A percentile compares a stretch with the other conserved stretches of the same genome.
Evolutionary conservation across 2,888 invertebrate species (phyloP).

Genomic region (Epirrhoe alternata): DNA sequence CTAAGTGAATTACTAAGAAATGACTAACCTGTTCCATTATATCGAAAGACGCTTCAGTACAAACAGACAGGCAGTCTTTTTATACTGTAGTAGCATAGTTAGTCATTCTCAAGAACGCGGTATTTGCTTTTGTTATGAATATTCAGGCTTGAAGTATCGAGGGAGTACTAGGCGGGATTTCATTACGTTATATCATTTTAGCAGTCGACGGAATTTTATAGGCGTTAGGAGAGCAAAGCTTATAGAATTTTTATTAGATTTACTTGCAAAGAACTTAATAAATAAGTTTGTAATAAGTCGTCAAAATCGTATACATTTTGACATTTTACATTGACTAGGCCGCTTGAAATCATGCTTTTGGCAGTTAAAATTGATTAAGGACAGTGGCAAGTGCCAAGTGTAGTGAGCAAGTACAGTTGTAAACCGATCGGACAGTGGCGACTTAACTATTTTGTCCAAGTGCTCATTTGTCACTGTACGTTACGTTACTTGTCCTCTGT

Average conservation of each 20-base stretch:
- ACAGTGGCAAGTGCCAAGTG: no score
- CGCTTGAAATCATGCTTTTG: no score
- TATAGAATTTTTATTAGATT: background rate
- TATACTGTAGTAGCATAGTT: background rate
- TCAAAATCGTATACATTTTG: no score
- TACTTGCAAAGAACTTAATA: background rate
- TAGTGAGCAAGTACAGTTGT: no score
- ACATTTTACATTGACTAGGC: no score
- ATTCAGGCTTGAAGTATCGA: slow-evolving; percentile 39
- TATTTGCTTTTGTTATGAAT: slow-evolving; percentile 40
- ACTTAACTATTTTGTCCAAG: no score
- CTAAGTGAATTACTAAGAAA: no score
- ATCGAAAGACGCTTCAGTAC: background rate
- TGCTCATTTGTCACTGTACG: no score
- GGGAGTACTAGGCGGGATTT: slow-evolving; percentile 36
- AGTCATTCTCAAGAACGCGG: slow-evolving; percentile 17
- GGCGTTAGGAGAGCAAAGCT: slow-evolving; percentile 1
- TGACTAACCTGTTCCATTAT: no score
- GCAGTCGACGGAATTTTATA: slow-evolving; percentile 8
- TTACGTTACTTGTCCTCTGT: no score
- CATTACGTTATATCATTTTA: slow-evolving; percentile 19
- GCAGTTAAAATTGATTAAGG: no score
- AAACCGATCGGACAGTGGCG: no score
- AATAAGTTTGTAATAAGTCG: background rate
- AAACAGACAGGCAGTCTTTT: slow-evolving; percentile 5